phyloP scores from a whole-genome alignment of 1,140 invertebrate genomes.

The Anastatus disparis region DNA sequence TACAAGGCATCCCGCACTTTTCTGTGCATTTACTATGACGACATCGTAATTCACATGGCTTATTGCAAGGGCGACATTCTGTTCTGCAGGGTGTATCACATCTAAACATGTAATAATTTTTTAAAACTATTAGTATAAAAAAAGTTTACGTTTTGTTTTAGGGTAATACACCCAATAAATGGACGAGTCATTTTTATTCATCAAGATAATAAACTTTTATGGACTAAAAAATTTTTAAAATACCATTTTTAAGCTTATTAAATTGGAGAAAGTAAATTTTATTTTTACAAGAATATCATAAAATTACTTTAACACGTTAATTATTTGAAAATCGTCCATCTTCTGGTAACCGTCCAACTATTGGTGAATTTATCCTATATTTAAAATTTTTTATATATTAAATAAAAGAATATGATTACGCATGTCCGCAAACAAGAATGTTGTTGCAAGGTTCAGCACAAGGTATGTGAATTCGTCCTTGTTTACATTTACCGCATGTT shows the following conservation, averaged over 20 bases:
- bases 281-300: too few species aligned
- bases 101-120: neutral
- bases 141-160: neutral
- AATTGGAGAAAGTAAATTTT: too few species aligned
- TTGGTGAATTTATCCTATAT: too few species aligned
- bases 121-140: neutral
- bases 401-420: neutral
- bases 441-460: neutral
- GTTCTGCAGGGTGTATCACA: neutral
- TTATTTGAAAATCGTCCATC: too few species aligned
- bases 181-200: too few species aligned
- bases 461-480: slow-evolving; percentile 3
- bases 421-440: slow-evolving; percentile 6
- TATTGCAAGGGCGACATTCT: slow-evolving; percentile 66
- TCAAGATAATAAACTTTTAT: too few species aligned
- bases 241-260: too few species aligned
- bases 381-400: neutral
- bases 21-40: slow-evolving; percentile 68
- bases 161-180: too few species aligned
- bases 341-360: too few species aligned
- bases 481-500: neutral
- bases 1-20: slow-evolving; percentile 72
- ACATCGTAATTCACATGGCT: slow-evolving; percentile 71
- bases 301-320: too few species aligned
- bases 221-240: too few species aligned